A percentile compares a stretch with the other conserved stretches of the same genome.
Evolutionary conservation across 2,113 vertebrate genomes (phyloP).

Genomic region (Malurus cyaneus): DNA sequence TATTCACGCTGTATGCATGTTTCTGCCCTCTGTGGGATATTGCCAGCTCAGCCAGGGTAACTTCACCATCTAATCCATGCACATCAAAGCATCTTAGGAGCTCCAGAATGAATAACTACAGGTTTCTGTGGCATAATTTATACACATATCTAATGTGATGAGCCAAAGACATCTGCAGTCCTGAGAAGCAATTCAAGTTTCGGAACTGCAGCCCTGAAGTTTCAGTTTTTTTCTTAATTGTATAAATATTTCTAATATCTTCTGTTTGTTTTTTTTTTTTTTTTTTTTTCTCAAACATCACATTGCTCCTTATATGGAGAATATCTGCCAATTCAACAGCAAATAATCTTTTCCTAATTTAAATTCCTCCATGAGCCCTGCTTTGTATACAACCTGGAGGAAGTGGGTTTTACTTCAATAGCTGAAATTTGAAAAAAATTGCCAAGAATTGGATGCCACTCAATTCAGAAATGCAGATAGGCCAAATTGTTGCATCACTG

Average conservation of each 20-base stretch:
- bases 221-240: not conserved
- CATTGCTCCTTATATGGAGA: fast-evolving
- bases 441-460: not conserved
- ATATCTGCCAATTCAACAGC: not conserved
- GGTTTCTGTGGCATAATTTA: constrained; percentile 38
- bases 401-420: not conserved
- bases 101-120: constrained; percentile 37
- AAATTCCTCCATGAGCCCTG: not conserved
- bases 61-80: constrained; percentile 40
- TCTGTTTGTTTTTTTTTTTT: not conserved
- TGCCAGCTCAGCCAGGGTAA: constrained; percentile 22
- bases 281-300: not conserved
- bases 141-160: constrained; percentile 3
- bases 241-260: not conserved
- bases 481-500: no score
- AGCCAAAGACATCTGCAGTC: not conserved
- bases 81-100: constrained; percentile 52
- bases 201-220: not conserved
- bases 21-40: constrained; percentile 26
- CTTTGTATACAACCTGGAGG: not conserved
- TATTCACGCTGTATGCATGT: not conserved
- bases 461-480: not conserved
- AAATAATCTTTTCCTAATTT: not conserved
- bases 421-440: not conserved
- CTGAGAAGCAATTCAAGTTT: not conserved